These are phyloP conservation scores for Hippocampus barbouri DNA, from an alignment of 2,113 vertebrate species.

Conservation along the genomic window DNA sequence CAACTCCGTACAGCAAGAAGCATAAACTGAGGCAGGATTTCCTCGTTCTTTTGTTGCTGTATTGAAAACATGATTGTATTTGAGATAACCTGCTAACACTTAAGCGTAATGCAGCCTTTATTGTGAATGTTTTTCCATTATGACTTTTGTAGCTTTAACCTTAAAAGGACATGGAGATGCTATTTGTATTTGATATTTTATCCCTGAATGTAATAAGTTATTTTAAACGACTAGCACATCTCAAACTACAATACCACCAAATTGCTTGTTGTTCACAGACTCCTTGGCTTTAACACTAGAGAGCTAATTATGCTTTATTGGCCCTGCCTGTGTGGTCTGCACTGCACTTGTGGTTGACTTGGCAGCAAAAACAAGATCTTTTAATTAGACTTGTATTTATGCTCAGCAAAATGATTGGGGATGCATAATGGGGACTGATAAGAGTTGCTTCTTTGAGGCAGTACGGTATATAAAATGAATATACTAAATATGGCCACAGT, in stretches of 20 bases:
- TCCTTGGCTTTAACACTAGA: slow-evolving; percentile 35
- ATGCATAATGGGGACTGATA: slow-evolving; percentile 33
- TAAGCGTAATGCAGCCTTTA: slow-evolving; percentile 11
- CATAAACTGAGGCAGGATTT: slow-evolving; percentile 42
- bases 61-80: slow-evolving; percentile 40
- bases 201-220: background rate
- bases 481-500: slow-evolving; percentile 51
- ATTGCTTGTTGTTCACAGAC: slow-evolving; percentile 11
- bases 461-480: slow-evolving; percentile 34
- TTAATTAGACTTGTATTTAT: slow-evolving; percentile 65
- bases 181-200: background rate
- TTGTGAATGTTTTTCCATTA: slow-evolving; percentile 3
- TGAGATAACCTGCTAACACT: slow-evolving; percentile 13
- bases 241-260: slow-evolving; percentile 31
- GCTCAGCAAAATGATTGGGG: slow-evolving; percentile 51
- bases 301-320: slow-evolving; percentile 50
- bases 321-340: slow-evolving; percentile 62
- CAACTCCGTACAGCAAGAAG: slow-evolving; percentile 59
- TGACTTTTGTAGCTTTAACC: background rate
- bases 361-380: slow-evolving; percentile 60
- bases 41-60: slow-evolving; percentile 38
- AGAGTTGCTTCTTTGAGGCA: slow-evolving; percentile 20
- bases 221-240: slow-evolving; percentile 20
- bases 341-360: slow-evolving; percentile 57
- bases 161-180: background rate